A percentile compares a stretch with the other conserved stretches of the same genome.
Evolutionary conservation across 2,797 vertebrate genomes (phyloP).

Genomic region (Sebastes variabilis): DNA sequence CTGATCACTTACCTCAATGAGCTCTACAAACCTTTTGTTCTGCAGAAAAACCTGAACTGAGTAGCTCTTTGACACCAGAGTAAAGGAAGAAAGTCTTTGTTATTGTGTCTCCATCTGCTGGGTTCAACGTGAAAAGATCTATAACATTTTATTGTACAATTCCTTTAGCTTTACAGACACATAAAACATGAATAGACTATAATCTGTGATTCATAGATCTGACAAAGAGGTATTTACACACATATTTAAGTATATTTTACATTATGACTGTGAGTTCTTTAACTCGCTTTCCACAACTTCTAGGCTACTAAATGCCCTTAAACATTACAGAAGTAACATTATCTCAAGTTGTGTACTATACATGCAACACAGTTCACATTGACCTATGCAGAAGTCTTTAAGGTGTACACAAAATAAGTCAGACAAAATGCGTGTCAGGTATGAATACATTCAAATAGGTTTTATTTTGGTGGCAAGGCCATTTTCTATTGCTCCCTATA

Average conservation of each 20-base stretch:
- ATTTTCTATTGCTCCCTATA: background rate
- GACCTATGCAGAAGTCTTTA: background rate
- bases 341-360: background rate
- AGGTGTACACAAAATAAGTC: background rate
- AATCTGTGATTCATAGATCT: background rate
- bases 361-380: background rate
- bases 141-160: background rate
- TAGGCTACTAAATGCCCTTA: background rate
- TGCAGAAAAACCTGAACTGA: constrained; percentile 4
- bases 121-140: background rate
- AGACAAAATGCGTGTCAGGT: background rate
- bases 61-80: background rate
- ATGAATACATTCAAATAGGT: background rate
- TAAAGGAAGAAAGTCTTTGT: background rate
- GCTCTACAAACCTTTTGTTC: background rate
- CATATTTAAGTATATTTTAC: background rate
- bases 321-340: background rate
- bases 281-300: background rate
- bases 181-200: background rate
- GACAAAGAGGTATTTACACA: background rate
- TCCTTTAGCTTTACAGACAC: background rate
- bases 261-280: background rate
- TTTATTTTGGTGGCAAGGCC: background rate
- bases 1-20: background rate
- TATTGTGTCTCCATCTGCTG: constrained; percentile 11